phyloP scores from a whole-genome alignment of 1,140 invertebrate species.

The Xylocopa sonorina region DNA sequence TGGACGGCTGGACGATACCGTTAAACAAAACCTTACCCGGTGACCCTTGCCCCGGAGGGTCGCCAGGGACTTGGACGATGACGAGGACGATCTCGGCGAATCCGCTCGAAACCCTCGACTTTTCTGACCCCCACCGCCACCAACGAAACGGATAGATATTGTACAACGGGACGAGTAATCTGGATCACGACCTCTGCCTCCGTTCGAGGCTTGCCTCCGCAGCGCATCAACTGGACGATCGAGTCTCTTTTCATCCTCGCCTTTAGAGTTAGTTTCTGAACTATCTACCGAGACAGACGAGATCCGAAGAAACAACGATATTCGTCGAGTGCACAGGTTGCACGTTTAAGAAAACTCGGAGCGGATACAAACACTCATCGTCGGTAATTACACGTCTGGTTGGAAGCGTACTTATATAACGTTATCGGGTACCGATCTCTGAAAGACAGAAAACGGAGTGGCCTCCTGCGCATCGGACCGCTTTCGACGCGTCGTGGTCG shows the following conservation, averaged over 20 bases:
- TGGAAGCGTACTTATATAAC: too few relatives aligned
- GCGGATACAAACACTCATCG: not conserved
- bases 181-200: constrained; percentile 52
- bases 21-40: constrained; percentile 78
- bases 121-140: not conserved
- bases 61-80: constrained; percentile 50
- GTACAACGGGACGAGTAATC: constrained; percentile 40
- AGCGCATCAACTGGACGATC: not conserved
- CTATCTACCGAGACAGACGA: too few relatives aligned
- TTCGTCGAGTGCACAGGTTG: too few relatives aligned
- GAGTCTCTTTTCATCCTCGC: too few relatives aligned
- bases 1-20: constrained; percentile 73
- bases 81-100: constrained; percentile 66
- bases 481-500: not conserved
- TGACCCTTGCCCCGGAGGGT: constrained; percentile 72
- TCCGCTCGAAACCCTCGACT: constrained; percentile 32
- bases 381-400: not conserved
- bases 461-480: too few relatives aligned
- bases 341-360: too few relatives aligned
- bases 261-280: too few relatives aligned
- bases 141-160: not conserved
- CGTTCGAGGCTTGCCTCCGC: not conserved
- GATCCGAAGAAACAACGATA: too few relatives aligned
- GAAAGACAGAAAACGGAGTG: not conserved
- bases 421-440: not conserved